Base-by-base conservation (phyloP, 2,797 vertebrate species). In the Falco rusticolus region DNA sequence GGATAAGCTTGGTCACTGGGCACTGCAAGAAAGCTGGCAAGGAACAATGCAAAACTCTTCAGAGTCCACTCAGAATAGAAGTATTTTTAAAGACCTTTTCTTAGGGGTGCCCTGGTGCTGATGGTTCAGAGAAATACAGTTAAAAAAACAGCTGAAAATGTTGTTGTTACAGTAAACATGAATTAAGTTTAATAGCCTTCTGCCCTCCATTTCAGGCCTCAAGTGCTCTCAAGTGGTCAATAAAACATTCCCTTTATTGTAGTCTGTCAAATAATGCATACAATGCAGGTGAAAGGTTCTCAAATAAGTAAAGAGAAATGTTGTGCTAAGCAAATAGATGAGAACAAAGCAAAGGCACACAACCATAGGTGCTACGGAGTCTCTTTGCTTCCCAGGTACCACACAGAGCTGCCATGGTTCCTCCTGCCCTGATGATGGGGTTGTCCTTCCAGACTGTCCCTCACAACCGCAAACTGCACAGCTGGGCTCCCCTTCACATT, bases 281-380 rank as follows among this genome's bases (percentile, higher is more conserved):
- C 89, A 92, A 84, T 28, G 56, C 56, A 90, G 87, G 84, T 94
- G 89, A 95, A 93, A 90, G 39, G 60, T 88, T 95, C 84, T 88
- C 61, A 90, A 88, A 69, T 69, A 89, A 94, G 72, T 63, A 74
- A 77, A 93, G 45, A 89, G 61, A 78, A 81, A 74, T 70, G 47
- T 75, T 93, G 79, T 64, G 60, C 56, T 87, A 84, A 93, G 74
- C 51, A 94, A 88, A 54, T 18, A 51, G 34, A 74, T 1, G 5
- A 59, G 56, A 94, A 84, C 22, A 63, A 89, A 70, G 33, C 57
- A 77, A 80, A 90, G 29, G 14, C 51, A 48, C 1, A 0, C 60
- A 82, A 43, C 11, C 9, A 22, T 21, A 50, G 3, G 3, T 37
- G 28, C 13, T 53, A 11, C 64, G 47, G 54, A 64, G n/a, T 61